A percentile compares a stretch with the other conserved stretches of the same genome.
These are phyloP conservation scores for Accipiter cooperii DNA, from an alignment of 2,113 vertebrate species.

Conservation along the genomic window DNA sequence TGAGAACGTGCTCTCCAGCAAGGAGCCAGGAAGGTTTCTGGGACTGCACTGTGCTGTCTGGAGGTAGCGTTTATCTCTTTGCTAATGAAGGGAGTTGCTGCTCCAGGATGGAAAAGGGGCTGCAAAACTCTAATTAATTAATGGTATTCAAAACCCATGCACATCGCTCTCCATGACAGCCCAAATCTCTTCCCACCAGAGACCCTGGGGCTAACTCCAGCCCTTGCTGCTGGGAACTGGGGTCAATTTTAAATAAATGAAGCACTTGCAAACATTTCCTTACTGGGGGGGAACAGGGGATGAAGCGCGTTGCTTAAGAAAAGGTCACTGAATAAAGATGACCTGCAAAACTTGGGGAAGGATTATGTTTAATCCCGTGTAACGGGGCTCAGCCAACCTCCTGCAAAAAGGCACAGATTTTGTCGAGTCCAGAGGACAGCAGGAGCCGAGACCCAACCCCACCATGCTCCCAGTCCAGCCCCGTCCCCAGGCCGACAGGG, in stretches of 20 bases:
- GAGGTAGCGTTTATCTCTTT: neutral
- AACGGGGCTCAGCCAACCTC: neutral
- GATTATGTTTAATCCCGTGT: neutral
- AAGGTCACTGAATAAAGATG: neutral
- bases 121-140: slow-evolving; percentile 10
- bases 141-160: neutral
- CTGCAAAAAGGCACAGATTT: neutral
- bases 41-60: neutral
- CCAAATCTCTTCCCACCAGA: neutral
- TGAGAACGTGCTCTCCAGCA: neutral
- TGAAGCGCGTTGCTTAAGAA: accelerated
- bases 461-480: neutral
- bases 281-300: accelerated
- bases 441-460: neutral
- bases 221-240: neutral
- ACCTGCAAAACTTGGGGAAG: neutral
- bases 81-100: slow-evolving; percentile 1
- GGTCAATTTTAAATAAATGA: neutral
- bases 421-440: neutral
- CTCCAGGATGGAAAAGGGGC: neutral
- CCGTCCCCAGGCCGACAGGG: neutral
- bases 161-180: neutral
- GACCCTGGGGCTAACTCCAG: neutral
- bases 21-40: neutral
- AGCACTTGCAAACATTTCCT: neutral